Evolutionary conservation across 2,888 invertebrate species (phyloP).

Genomic region (Protula sp.): DNA sequence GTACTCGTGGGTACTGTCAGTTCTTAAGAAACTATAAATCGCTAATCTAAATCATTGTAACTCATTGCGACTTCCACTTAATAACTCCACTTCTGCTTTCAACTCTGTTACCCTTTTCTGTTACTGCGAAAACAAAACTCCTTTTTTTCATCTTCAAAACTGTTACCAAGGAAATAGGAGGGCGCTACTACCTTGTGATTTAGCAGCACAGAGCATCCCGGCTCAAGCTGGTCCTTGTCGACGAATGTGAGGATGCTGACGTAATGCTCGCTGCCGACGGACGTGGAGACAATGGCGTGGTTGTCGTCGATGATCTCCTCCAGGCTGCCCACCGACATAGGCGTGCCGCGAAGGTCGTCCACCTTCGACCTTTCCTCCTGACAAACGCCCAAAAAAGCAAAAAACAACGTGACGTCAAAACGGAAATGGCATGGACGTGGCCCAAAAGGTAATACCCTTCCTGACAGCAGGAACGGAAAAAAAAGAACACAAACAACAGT

Average conservation of each 20-base stretch:
- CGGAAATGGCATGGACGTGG: background rate
- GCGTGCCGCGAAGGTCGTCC: slow-evolving; percentile 95
- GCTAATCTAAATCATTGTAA: no score
- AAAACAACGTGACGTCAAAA: background rate
- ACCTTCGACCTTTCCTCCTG: slow-evolving; percentile 93
- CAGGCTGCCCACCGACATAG: slow-evolving; percentile 98
- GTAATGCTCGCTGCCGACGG: slow-evolving; percentile 98
- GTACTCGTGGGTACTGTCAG: no score
- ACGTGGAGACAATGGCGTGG: slow-evolving; percentile 98
- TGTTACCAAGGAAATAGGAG: no score
- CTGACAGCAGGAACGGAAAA: no score
- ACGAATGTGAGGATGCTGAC: slow-evolving; percentile 98
- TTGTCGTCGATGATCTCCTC: slow-evolving; percentile 99
- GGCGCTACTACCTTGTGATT: slow-evolving; percentile 97
- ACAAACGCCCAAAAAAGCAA: background rate
- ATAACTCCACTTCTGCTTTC: no score
- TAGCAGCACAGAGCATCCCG: slow-evolving; percentile 94
- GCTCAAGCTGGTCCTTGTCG: slow-evolving; percentile 98
- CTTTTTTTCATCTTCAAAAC: no score
- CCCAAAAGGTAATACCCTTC: no score
- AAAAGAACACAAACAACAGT: no score
- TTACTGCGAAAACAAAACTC: no score
- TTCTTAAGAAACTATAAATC: no score
- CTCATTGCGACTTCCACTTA: no score
- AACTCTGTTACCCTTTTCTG: no score